Percentiles rank a stretch among this genome's conserved stretches.
These are phyloP conservation scores for Irena cyanogastra DNA, from an alignment of 2,113 vertebrate species.

Conservation along the genomic window DNA sequence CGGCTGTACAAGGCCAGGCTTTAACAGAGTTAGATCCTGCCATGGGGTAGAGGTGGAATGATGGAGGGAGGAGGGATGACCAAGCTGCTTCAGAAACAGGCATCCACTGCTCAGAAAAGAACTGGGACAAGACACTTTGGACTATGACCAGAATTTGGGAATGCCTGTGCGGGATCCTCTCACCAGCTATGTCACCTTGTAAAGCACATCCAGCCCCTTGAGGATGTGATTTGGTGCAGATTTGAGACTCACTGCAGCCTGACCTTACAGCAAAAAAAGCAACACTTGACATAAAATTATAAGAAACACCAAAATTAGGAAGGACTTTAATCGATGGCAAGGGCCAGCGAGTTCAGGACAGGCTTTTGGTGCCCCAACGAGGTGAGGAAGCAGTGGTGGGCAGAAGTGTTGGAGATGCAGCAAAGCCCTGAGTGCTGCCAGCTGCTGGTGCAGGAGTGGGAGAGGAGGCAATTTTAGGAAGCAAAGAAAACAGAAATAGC, in stretches of 20 bases:
- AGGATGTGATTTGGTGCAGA: fast-evolving
- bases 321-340: not conserved
- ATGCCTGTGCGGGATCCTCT: not conserved
- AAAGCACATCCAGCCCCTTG: fast-evolving
- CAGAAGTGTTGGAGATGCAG: not conserved
- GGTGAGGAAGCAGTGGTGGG: not conserved
- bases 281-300: not conserved
- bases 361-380: not conserved
- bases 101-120: not conserved
- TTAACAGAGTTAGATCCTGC: fast-evolving
- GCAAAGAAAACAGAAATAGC: not conserved
- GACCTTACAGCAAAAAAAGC: not conserved
- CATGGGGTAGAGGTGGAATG: fast-evolving
- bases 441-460: not conserved
- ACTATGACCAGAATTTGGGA: not conserved
- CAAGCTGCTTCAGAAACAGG: not conserved
- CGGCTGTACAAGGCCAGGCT: not conserved
- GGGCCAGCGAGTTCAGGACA: not conserved
- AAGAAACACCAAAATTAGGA: not conserved
- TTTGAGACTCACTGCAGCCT: not conserved
- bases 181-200: not conserved
- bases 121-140: not conserved
- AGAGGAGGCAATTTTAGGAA: not conserved
- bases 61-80: not conserved
- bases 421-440: fast-evolving